Conservation (phyloP, 2,888 invertebrate genomes). For the Agrotis puta region DNA sequence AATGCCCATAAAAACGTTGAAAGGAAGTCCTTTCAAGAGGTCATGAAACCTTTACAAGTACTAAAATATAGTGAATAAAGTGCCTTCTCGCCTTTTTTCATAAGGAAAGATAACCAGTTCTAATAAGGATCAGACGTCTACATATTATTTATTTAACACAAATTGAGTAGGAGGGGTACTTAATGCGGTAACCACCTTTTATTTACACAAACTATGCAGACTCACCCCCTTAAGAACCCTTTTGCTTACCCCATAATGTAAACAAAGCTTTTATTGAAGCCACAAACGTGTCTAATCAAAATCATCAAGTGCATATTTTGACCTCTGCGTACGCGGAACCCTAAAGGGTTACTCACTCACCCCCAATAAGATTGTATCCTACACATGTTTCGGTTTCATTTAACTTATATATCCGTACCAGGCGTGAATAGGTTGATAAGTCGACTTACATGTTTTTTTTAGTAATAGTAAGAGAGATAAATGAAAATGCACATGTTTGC, state of each 20-base stretch:
- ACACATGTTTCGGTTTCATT: slow-evolving; percentile 11
- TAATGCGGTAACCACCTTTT: slow-evolving; percentile 18
- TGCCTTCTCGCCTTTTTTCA: background rate
- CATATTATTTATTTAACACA: slow-evolving; percentile 37
- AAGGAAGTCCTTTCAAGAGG: background rate
- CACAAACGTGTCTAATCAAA: slow-evolving; percentile 54
- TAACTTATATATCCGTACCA: too few species aligned
- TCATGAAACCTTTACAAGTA: slow-evolving; percentile 11
- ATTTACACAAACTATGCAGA: slow-evolving; percentile 36
- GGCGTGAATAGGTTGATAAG: too few species aligned
- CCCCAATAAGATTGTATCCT: slow-evolving; percentile 6
- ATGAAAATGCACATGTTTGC: too few species aligned
- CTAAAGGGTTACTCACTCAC: slow-evolving; percentile 33
- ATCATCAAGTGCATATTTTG: slow-evolving; percentile 53
- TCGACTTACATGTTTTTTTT: too few species aligned
- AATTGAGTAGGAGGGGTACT: slow-evolving; percentile 18
- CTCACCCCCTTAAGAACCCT: slow-evolving; percentile 23
- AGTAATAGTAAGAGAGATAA: too few species aligned
- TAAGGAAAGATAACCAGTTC: slow-evolving; percentile 1
- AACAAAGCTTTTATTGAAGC: slow-evolving; percentile 53
- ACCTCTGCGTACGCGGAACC: slow-evolving; percentile 10
- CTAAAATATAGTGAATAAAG: background rate
- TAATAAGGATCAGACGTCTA: slow-evolving; percentile 8
- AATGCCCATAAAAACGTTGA: background rate
- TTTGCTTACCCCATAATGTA: slow-evolving; percentile 24